A percentile compares a stretch with the other conserved stretches of the same genome.
These are phyloP conservation scores for Rhadina sibilatrix DNA, from an alignment of 2,113 vertebrate genomes.

Conservation along the genomic window DNA sequence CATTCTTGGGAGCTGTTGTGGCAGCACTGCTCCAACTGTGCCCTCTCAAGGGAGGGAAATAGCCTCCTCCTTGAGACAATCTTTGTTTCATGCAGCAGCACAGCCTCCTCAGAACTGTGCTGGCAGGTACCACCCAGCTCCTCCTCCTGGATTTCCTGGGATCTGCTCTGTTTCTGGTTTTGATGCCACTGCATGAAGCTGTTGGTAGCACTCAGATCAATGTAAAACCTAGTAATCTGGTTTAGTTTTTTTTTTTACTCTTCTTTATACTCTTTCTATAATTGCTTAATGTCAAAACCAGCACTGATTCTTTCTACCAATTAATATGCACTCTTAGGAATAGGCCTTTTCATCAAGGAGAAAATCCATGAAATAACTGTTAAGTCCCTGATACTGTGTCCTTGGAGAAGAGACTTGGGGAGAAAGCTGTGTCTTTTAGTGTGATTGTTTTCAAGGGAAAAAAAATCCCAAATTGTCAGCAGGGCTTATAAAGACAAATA, in stretches of 20 bases:
- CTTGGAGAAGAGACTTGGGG: background rate
- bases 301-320: background rate
- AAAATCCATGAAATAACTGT: background rate
- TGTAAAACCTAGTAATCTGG: background rate
- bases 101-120: background rate
- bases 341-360: background rate
- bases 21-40: background rate
- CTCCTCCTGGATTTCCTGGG: background rate
- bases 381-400: background rate
- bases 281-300: background rate
- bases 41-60: background rate
- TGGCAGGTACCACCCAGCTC: background rate
- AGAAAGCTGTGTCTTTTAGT: background rate
- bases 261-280: background rate
- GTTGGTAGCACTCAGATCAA: background rate
- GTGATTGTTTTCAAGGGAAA: background rate
- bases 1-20: background rate
- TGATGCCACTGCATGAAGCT: background rate
- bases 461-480: background rate
- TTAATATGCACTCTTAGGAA: background rate
- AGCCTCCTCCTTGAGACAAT: background rate
- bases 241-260: background rate
- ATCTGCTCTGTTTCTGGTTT: background rate
- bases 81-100: background rate
- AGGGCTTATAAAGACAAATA: background rate